Percentiles rank a stretch among this genome's conserved stretches.
Conservation (phyloP, 92 coral and sea anemone species). For the Epizoanthus scotinus region DNA sequence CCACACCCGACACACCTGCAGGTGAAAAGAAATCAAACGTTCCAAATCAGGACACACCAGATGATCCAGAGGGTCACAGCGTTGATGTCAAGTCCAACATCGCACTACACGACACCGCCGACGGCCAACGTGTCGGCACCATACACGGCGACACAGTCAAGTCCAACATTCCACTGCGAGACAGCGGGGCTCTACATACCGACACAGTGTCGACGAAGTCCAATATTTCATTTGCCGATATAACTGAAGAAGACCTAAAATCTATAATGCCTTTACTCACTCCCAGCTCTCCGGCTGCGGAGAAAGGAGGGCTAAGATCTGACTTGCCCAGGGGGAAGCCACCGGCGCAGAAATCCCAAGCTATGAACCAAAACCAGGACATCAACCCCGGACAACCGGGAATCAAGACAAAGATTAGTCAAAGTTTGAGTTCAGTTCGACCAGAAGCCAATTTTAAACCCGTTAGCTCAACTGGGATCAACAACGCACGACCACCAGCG, state of each 20-base stretch:
- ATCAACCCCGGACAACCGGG: too few relatives aligned
- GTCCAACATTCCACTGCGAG: conserved; percentile 23
- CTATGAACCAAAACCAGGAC: not conserved
- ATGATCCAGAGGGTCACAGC: not conserved
- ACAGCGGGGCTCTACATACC: not conserved
- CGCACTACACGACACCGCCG: conserved; percentile 24
- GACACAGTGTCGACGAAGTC: conserved; percentile 5
- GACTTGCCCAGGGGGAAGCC: not conserved
- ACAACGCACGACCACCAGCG: conserved; percentile 24
- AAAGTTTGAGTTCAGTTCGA: not conserved
- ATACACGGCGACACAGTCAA: not conserved
- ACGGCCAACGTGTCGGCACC: not conserved
- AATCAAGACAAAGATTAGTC: not conserved
- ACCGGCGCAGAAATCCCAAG: not conserved
- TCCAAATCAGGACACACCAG: conserved; percentile 1
- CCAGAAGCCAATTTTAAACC: not conserved
- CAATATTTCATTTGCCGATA: conserved; percentile 5
- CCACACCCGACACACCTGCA: conserved; percentile 1
- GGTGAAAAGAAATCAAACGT: conserved; percentile 16
- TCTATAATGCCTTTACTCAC: conserved; percentile 39
- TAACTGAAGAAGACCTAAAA: conserved; percentile 34
- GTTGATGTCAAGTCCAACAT: conserved; percentile 24
- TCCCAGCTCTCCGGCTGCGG: not conserved
- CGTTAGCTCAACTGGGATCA: not conserved
- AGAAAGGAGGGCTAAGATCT: not conserved